Percentiles rank a stretch among this genome's conserved stretches.
Conservation (phyloP, 2,113 vertebrate species). For the Dendrocopos noguchii region DNA sequence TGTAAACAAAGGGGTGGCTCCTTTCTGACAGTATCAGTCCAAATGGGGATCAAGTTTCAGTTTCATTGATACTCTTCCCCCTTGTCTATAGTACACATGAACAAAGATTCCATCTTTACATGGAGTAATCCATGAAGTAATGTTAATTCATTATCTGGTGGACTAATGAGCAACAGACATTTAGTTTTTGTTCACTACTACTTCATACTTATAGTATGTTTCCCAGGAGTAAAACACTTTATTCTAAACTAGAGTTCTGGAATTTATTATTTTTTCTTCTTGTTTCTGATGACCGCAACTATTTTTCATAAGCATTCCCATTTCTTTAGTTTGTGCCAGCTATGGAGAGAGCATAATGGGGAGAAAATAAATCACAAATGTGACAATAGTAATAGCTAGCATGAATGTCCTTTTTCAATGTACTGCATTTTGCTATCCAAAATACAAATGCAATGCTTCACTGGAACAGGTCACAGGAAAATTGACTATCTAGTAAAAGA, state of each 20-base stretch:
- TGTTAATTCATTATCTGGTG: conserved; percentile 70
- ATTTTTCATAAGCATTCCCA: conserved; percentile 38
- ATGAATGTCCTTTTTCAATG: neutral
- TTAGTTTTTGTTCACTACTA: conserved; percentile 37
- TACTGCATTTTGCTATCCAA: neutral
- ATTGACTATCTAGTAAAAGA: neutral
- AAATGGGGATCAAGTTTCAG: conserved; percentile 39
- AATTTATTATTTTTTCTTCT: conserved; percentile 72
- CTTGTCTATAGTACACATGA: neutral
- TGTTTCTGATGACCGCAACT: conserved; percentile 60
- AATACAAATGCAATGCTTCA: neutral
- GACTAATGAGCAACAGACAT: conserved; percentile 66
- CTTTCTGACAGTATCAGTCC: neutral
- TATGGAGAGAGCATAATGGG: conserved; percentile 28
- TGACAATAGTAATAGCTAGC: neutral
- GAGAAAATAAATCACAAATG: conserved; percentile 15
- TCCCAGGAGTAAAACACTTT: conserved; percentile 55
- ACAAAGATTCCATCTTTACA: neutral
- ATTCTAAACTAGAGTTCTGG: conserved; percentile 63
- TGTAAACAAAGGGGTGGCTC: neutral
- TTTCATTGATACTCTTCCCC: neutral
- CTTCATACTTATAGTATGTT: conserved; percentile 53
- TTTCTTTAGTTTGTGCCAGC: conserved; percentile 52
- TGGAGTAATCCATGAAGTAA: neutral
- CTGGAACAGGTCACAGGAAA: neutral